Conservation (phyloP, 2,113 vertebrate species). For the Herpetotheres cachinnans region DNA sequence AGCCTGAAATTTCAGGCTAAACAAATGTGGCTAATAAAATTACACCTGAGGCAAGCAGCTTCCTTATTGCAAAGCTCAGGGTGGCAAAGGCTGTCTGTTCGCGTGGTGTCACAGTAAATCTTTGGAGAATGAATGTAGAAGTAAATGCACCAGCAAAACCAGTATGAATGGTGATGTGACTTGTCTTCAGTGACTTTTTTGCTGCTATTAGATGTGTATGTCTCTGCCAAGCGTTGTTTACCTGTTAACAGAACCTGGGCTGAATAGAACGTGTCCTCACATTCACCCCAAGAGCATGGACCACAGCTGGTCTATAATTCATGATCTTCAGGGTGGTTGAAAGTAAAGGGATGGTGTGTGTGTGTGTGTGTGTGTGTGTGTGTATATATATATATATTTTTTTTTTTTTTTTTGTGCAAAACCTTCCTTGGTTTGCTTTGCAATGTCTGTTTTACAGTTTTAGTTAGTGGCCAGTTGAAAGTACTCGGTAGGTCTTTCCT, state of each 20-base stretch:
- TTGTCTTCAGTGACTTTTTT: neutral
- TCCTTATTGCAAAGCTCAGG: neutral
- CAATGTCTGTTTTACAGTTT: neutral
- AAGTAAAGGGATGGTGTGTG: neutral
- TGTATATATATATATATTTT: no score
- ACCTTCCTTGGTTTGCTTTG: neutral
- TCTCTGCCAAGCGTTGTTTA: neutral
- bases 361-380: no score
- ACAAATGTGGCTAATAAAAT: neutral
- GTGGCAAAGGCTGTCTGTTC: neutral
- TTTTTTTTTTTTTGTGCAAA: neutral
- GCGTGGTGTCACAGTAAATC: neutral
- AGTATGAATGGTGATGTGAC: neutral
- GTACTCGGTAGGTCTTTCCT: neutral
- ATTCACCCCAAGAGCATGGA: neutral
- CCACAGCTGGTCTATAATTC: conserved; percentile 8
- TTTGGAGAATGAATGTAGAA: conserved; percentile 36
- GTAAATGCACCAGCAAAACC: conserved; percentile 44
- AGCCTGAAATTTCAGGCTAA: neutral
- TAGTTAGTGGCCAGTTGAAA: neutral
- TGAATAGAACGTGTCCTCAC: neutral
- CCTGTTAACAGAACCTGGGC: neutral
- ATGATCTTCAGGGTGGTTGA: neutral
- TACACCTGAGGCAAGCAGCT: neutral
- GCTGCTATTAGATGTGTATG: conserved; percentile 21